These are phyloP conservation scores for Lateolabrax maculatus DNA, from an alignment of 2,797 vertebrate genomes.

Conservation along the genomic window DNA sequence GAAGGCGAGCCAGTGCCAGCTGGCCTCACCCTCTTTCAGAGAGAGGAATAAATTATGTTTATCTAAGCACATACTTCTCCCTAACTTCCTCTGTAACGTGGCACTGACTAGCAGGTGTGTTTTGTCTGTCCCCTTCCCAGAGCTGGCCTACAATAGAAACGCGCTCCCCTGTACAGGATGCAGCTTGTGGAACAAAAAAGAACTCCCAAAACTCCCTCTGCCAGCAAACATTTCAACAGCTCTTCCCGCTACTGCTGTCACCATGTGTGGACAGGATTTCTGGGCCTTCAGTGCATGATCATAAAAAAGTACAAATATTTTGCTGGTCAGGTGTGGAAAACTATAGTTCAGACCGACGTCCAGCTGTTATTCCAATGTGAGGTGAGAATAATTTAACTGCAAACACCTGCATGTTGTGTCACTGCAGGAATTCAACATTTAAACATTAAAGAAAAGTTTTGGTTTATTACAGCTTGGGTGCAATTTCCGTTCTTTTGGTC, in stretches of 20 bases:
- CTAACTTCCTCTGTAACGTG: constrained; percentile 91
- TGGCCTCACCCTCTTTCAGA: constrained; percentile 81
- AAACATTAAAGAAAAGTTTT: neutral
- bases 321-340: constrained; percentile 37
- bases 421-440: neutral
- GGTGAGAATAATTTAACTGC: neutral
- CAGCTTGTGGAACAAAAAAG: constrained; percentile 90
- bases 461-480: neutral
- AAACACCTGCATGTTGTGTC: neutral
- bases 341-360: constrained; percentile 5
- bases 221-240: constrained; percentile 84
- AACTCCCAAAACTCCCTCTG: constrained; percentile 82
- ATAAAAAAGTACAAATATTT: constrained; percentile 21
- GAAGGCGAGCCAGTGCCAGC: constrained; percentile 86
- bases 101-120: constrained; percentile 94
- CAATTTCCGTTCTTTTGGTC: neutral
- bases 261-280: constrained; percentile 40
- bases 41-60: constrained; percentile 89
- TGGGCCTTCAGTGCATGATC: constrained; percentile 20
- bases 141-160: constrained; percentile 90
- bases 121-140: constrained; percentile 91
- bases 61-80: constrained; percentile 90
- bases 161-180: constrained; percentile 88
- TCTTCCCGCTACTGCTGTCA: constrained; percentile 60
- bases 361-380: neutral